phyloP scores from a whole-genome alignment of 2,113 vertebrate genomes.

The Girardinichthys multiradiatus region DNA sequence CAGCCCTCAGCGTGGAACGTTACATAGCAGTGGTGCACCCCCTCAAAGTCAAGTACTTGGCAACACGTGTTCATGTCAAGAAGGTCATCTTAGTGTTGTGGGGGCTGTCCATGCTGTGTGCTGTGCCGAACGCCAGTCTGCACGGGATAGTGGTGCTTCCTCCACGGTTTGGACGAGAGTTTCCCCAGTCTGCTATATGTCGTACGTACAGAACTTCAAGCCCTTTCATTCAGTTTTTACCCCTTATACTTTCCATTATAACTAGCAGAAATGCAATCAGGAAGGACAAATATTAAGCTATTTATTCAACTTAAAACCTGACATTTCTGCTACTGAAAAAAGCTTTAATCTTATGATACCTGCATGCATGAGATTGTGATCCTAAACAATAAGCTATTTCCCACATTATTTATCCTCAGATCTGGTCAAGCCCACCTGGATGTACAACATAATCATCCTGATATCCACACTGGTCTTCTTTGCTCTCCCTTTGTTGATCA shows the following conservation, averaged over 20 bases:
- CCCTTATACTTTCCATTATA: not conserved
- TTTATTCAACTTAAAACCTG: not conserved
- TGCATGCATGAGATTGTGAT: not conserved
- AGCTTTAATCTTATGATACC: not conserved
- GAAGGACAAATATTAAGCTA: no score
- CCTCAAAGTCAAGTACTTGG: slow-evolving; percentile 71
- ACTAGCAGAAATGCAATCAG: no score
- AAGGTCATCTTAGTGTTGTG: slow-evolving; percentile 73
- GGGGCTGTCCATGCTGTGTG: slow-evolving; percentile 75
- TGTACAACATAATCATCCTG: slow-evolving; percentile 73
- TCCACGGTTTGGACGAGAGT: slow-evolving; percentile 55
- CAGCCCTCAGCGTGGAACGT: slow-evolving; percentile 76
- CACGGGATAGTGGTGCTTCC: slow-evolving; percentile 65
- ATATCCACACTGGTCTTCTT: slow-evolving; percentile 76
- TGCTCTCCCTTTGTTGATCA: slow-evolving; percentile 76
- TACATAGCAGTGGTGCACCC: slow-evolving; percentile 79
- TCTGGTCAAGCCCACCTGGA: slow-evolving; percentile 68
- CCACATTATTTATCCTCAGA: slow-evolving; percentile 31
- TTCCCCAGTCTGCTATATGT: slow-evolving; percentile 74
- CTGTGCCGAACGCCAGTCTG: slow-evolving; percentile 78
- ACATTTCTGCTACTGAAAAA: no score
- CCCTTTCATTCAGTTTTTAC: not conserved
- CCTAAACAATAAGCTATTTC: not conserved
- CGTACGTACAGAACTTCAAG: slow-evolving; percentile 35
- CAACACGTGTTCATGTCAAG: slow-evolving; percentile 73